Base-by-base conservation (phyloP, 1,140 invertebrate species). In the Triops cancriformis region DNA sequence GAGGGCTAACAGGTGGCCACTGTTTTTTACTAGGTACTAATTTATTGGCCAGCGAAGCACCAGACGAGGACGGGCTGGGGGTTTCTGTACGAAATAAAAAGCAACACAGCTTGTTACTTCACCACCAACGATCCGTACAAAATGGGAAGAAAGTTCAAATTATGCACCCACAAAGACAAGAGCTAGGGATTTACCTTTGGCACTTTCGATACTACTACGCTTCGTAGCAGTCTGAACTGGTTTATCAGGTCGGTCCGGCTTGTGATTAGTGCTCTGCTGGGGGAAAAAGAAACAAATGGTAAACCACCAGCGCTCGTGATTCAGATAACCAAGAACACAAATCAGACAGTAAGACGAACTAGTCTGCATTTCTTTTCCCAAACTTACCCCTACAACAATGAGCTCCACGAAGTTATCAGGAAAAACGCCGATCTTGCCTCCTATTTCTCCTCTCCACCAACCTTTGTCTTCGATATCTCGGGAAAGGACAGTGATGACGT, bases 401-500 rank as follows among this genome's bases (percentile, higher is more conserved):
- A 93, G 79, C 83, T 92, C 89, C 7, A 97, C 94, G 87, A 98
- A 99, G 87, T 99, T 98, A 83, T 98, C 96, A 4, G 97, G 97
- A 84, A 99, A 99, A 1, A 99, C 89, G 0, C 97, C 97, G 75
- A 94, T 85, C 75, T 90, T 90, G 37, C 96, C 96, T 80, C 91
- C 89, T 0, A 97, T 81, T 86, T 99, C 96, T 74, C 97, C 97
- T 84, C 92, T 91, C 96, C 96, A 89, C 87, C 88, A 89, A 5
- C 89, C 89, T 81, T 93, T 91, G 85, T 99, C 97, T 73, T 94
- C 93, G 45, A 93, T 90, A 81, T 97, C 91, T 87, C 91, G 94
- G 41, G 89, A 91, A 43, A 98, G 84, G 77, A 98, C 88, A 9
- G 89, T 93, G 79, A 99, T 92, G 23, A 97, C 87, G 82, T 99